phyloP scores from a whole-genome alignment of 2,888 invertebrate species.

The Lepas anatifera region DNA sequence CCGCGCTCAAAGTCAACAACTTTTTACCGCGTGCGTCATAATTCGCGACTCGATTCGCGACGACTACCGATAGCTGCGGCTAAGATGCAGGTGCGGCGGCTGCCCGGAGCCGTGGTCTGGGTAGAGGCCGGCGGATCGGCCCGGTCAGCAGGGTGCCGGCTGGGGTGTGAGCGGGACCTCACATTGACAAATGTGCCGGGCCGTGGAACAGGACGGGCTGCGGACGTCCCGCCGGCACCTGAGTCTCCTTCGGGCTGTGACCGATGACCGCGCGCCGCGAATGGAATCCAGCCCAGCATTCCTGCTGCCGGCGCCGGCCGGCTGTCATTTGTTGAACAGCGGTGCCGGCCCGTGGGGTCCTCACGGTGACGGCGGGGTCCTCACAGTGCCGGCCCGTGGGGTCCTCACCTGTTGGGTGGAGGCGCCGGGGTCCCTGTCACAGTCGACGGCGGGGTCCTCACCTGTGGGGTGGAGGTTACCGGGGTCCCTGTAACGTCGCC shows the following conservation, averaged over 20 bases:
- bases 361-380: no score
- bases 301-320: neutral
- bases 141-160: neutral
- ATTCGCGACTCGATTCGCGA: neutral
- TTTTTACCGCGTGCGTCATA: slow-evolving; percentile 6
- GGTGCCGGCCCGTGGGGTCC: no score
- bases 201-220: neutral
- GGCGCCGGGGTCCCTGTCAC: no score
- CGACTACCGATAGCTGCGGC: neutral
- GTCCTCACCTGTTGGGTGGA: no score
- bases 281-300: neutral
- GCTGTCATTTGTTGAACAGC: neutral
- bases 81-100: neutral
- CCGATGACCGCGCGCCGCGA: neutral
- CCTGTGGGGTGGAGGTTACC: no score
- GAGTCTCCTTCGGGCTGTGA: slow-evolving; percentile 9
- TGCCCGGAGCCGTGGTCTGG: no score
- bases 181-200: neutral
- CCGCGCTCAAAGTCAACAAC: neutral
- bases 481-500: no score
- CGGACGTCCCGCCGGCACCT: slow-evolving; percentile 1
- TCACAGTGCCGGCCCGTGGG: no score
- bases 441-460: no score
- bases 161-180: neutral
- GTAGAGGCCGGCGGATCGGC: neutral